Conservation (phyloP, 1,140 invertebrate species). For the Gerris buenoi region DNA sequence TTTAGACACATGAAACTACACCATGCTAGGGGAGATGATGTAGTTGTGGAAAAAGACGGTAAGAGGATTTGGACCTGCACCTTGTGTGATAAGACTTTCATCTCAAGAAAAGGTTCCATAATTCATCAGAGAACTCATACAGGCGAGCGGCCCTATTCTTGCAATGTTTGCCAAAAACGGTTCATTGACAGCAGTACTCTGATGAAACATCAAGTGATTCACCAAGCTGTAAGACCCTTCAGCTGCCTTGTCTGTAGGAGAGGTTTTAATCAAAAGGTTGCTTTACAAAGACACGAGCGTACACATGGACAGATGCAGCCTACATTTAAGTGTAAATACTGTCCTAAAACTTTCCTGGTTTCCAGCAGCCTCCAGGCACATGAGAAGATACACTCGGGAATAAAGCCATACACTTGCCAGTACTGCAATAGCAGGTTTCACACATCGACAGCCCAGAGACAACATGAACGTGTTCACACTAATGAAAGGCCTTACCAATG, state of each 20-base stretch:
- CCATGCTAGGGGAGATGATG: slow-evolving; percentile 13
- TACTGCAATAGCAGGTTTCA: slow-evolving; percentile 26
- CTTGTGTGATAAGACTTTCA: slow-evolving; percentile 17
- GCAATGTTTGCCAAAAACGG: slow-evolving; percentile 33
- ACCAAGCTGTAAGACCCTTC: slow-evolving; percentile 22
- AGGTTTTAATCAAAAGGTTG: slow-evolving; percentile 21
- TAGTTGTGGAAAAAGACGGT: slow-evolving; percentile 15
- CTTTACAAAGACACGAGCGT: slow-evolving; percentile 18
- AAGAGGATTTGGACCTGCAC: slow-evolving; percentile 19
- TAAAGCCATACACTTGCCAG: slow-evolving; percentile 20
- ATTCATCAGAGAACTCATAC: slow-evolving; percentile 28
- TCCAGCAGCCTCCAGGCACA: slow-evolving; percentile 19
- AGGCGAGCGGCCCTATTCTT: slow-evolving; percentile 31
- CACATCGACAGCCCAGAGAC: slow-evolving; percentile 35
- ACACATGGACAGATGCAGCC: slow-evolving; percentile 17
- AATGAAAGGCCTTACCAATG: slow-evolving; percentile 47
- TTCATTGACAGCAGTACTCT: slow-evolving; percentile 26
- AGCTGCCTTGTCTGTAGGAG: slow-evolving; percentile 15
- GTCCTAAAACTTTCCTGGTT: slow-evolving; percentile 19
- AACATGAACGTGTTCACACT: slow-evolving; percentile 54
- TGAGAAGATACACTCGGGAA: slow-evolving; percentile 21
- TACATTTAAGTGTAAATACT: slow-evolving; percentile 17
- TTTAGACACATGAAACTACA: slow-evolving; percentile 16
- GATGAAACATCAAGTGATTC: slow-evolving; percentile 21
- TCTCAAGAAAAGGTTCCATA: slow-evolving; percentile 22